Evolutionary conservation across 2,113 vertebrate genomes (phyloP).

Genomic region (Mesembrinibis cayennensis): DNA sequence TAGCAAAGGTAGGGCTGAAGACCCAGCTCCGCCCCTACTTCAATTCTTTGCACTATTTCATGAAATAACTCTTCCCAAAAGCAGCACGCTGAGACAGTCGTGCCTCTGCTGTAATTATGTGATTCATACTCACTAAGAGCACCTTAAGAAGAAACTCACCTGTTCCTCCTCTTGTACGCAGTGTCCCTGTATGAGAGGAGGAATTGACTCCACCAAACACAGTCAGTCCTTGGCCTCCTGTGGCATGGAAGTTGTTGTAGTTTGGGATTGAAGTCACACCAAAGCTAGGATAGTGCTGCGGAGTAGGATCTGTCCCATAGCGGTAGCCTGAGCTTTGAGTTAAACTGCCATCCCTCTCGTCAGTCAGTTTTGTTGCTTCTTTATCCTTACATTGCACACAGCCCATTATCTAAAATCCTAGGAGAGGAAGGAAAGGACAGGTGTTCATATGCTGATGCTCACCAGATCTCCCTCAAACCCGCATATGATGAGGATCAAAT

Average conservation of each 20-base stretch:
- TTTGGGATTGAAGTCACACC: constrained; percentile 92
- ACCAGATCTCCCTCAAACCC: neutral
- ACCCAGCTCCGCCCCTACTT: neutral
- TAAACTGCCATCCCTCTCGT: constrained; percentile 87
- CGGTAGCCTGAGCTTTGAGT: constrained; percentile 88
- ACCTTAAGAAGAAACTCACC: constrained; percentile 72
- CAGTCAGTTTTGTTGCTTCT: constrained; percentile 96
- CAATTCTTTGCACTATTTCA: neutral
- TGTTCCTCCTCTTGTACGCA: constrained; percentile 90
- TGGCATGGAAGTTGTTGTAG: constrained; percentile 93
- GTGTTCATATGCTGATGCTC: neutral
- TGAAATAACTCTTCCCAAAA: neutral
- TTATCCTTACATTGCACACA: constrained; percentile 99
- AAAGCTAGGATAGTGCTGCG: constrained; percentile 90
- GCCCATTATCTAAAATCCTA: constrained; percentile 98
- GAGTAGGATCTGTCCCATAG: constrained; percentile 92
- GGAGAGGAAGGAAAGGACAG: neutral
- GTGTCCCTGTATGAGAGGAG: constrained; percentile 89
- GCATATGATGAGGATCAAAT: neutral
- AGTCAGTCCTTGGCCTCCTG: constrained; percentile 85
- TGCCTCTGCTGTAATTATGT: neutral
- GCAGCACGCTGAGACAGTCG: neutral
- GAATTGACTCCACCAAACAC: constrained; percentile 93
- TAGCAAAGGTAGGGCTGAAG: neutral
- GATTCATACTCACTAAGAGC: neutral